A percentile compares a stretch with the other conserved stretches of the same genome.
Evolutionary conservation across 1,140 invertebrate genomes (phyloP).

Genomic region (Prorops nasuta): DNA sequence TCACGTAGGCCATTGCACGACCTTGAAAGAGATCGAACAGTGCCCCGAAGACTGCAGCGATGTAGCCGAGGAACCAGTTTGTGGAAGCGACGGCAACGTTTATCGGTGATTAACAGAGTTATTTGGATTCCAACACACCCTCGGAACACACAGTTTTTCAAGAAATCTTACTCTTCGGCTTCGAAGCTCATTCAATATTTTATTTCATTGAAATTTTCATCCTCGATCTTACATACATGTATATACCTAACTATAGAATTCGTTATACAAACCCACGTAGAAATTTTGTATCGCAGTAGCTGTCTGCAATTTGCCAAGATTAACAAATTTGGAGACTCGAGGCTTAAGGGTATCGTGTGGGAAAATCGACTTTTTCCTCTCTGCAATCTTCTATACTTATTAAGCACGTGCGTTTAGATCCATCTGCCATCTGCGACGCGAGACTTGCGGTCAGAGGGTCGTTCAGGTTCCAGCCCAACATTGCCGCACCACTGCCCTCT

Average conservation of each 20-base stretch:
- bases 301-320: no score
- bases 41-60: slow-evolving; percentile 73
- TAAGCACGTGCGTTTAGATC: slow-evolving; percentile 65
- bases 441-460: slow-evolving; percentile 82
- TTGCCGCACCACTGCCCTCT: slow-evolving; percentile 78
- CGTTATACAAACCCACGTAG: no score
- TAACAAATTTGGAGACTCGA: no score
- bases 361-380: not conserved
- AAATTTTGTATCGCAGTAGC: no score
- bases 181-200: no score
- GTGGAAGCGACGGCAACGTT: slow-evolving; percentile 88
- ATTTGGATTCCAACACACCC: slow-evolving; percentile 22
- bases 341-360: not conserved
- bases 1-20: slow-evolving; percentile 81
- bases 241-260: no score
- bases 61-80: slow-evolving; percentile 73
- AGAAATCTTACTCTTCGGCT: not conserved
- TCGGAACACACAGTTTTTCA: not conserved
- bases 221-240: no score
- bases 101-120: slow-evolving; percentile 65
- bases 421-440: slow-evolving; percentile 79
- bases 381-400: no score
- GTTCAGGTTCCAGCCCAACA: slow-evolving; percentile 76
- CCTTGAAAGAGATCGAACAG: slow-evolving; percentile 68
- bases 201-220: no score